Percentiles rank a stretch among this genome's conserved stretches.
Conservation (phyloP, 2,113 vertebrate genomes). For the Colinus virginianus region DNA sequence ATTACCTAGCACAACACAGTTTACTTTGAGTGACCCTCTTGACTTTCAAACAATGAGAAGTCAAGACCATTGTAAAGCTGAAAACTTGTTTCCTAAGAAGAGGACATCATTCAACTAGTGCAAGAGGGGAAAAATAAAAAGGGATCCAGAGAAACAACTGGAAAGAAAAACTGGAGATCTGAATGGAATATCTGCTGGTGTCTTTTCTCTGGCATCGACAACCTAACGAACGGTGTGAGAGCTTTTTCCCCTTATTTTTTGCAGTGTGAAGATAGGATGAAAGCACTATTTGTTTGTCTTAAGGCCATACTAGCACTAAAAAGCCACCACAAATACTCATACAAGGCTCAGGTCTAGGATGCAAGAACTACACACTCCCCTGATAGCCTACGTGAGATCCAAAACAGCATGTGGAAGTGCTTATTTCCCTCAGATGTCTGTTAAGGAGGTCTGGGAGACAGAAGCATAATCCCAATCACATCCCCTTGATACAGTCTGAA, state of each 20-base stretch:
- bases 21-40: conserved; percentile 65
- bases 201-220: conserved; percentile 21
- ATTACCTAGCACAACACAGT: neutral
- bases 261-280: neutral
- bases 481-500: neutral
- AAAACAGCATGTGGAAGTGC: neutral
- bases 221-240: neutral
- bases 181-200: neutral
- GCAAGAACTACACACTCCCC: neutral
- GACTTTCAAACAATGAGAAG: conserved; percentile 50
- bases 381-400: neutral
- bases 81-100: conserved; percentile 14
- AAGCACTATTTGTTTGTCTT: conserved; percentile 11
- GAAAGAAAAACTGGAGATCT: conserved; percentile 36
- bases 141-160: neutral
- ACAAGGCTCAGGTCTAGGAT: neutral
- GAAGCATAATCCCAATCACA: neutral
- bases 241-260: neutral
- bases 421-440: neutral
- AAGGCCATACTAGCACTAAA: neutral
- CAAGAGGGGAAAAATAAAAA: neutral
- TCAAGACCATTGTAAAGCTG: conserved; percentile 22
- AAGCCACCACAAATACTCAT: neutral
- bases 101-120: neutral
- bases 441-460: neutral